A percentile compares a stretch with the other conserved stretches of the same genome.
These are phyloP conservation scores for Petrosia ficiformis DNA, from an alignment of 37 sponge, comb jelly and placozoan genomes.

Conservation along the genomic window DNA sequence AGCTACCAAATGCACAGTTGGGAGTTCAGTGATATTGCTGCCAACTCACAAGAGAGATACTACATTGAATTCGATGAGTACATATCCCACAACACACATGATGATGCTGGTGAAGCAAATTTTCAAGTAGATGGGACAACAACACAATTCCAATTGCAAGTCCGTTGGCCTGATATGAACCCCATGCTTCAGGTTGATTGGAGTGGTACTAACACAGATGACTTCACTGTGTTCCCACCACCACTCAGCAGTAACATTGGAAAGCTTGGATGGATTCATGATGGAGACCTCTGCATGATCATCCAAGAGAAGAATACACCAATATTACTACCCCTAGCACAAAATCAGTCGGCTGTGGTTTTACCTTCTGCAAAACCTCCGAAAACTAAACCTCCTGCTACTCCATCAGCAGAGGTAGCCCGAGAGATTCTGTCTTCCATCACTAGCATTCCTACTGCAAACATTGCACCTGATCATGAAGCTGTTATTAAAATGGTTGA, in stretches of 20 bases:
- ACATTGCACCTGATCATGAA: not conserved
- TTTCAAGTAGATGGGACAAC: constrained; percentile 21
- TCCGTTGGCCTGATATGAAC: not conserved
- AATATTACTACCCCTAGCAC: not conserved
- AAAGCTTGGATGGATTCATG: constrained; percentile 14
- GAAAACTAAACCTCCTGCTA: not conserved
- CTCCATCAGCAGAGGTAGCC: not conserved
- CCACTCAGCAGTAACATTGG: not conserved
- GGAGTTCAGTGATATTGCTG: too few species aligned
- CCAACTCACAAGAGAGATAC: too few species aligned
- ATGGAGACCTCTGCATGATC: constrained; percentile 1
- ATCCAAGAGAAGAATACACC: constrained; percentile 1
- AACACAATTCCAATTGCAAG: constrained; percentile 11
- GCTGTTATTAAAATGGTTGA: not conserved
- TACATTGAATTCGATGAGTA: constrained; percentile 1
- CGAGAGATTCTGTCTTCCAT: not conserved
- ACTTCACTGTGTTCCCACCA: constrained; percentile 28
- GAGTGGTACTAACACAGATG: constrained; percentile 1
- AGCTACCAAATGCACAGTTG: too few species aligned
- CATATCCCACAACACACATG: not conserved
- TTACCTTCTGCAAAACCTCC: not conserved
- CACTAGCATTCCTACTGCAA: not conserved
- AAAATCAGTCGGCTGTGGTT: too few species aligned
- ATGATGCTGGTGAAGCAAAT: constrained; percentile 7
- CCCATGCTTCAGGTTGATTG: constrained; percentile 13